Percentiles rank a stretch among this genome's conserved stretches.
Evolutionary conservation across 2,888 invertebrate genomes (phyloP).

Genomic region (Herminia tarsipennalis): DNA sequence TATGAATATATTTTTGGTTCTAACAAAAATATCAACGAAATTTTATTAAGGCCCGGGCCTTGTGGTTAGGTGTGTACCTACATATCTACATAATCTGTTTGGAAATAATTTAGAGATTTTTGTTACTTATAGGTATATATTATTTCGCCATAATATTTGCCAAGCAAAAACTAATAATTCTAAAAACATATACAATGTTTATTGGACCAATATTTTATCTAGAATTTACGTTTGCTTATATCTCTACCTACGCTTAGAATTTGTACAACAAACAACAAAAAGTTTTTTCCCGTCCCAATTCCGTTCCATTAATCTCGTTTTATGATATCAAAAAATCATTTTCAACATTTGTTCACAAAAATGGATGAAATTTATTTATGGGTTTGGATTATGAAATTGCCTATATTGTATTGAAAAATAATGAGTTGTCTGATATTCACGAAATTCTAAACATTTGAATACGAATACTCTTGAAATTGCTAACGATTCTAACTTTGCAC

Average conservation of each 20-base stretch:
- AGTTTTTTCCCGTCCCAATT: constrained; percentile 34
- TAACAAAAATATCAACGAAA: no score
- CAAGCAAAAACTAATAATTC: neutral
- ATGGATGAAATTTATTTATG: constrained; percentile 10
- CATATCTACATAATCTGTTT: no score
- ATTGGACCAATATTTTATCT: neutral
- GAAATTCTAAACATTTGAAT: constrained; percentile 5
- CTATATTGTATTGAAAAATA: neutral
- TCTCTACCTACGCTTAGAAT: neutral
- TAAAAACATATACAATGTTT: constrained; percentile 1
- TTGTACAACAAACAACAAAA: constrained; percentile 4
- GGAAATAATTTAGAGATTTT: neutral
- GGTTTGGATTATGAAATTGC: constrained; percentile 2
- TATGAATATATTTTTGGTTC: no score
- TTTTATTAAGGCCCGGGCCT: no score
- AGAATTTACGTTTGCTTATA: neutral
- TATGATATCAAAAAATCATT: constrained; percentile 23
- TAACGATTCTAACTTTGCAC: neutral
- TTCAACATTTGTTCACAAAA: constrained; percentile 16
- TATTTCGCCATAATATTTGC: neutral
- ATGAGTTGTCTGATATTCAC: constrained; percentile 4
- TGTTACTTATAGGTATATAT: neutral
- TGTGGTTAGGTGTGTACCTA: no score
- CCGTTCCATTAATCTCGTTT: constrained; percentile 24
- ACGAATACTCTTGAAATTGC: constrained; percentile 2